Conservation (phyloP, 2,113 vertebrate species). For the Tretioscincus oriximinensis region DNA sequence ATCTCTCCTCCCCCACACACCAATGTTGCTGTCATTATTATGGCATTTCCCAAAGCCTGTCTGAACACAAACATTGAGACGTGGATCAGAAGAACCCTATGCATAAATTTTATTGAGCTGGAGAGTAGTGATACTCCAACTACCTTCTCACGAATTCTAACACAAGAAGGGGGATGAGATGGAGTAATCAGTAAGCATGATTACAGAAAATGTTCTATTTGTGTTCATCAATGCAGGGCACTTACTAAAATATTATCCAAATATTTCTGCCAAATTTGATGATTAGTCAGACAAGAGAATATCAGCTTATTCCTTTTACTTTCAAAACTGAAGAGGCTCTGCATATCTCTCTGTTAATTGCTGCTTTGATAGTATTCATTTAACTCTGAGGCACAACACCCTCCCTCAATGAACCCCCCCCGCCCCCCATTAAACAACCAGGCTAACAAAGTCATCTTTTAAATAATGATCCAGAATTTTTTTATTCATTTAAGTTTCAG, state of each 20-base stretch:
- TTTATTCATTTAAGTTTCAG: constrained; percentile 97
- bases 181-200: neutral
- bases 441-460: constrained; percentile 77
- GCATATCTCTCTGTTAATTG: neutral
- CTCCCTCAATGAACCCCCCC: too few species aligned
- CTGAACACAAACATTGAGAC: neutral
- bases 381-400: constrained; percentile 9
- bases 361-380: constrained; percentile 13
- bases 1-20: too few species aligned
- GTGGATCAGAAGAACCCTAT: neutral
- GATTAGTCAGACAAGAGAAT: neutral
- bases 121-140: neutral
- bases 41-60: neutral
- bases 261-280: neutral
- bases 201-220: neutral
- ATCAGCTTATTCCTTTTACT: constrained; percentile 2
- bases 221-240: neutral
- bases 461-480: constrained; percentile 99
- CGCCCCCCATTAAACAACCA: constrained; percentile 61
- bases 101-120: neutral
- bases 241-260: neutral
- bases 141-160: neutral
- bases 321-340: neutral
- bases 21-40: too few species aligned
- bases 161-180: neutral